phyloP scores from a whole-genome alignment of 1,140 invertebrate genomes.

The Parapsyche elsis region DNA sequence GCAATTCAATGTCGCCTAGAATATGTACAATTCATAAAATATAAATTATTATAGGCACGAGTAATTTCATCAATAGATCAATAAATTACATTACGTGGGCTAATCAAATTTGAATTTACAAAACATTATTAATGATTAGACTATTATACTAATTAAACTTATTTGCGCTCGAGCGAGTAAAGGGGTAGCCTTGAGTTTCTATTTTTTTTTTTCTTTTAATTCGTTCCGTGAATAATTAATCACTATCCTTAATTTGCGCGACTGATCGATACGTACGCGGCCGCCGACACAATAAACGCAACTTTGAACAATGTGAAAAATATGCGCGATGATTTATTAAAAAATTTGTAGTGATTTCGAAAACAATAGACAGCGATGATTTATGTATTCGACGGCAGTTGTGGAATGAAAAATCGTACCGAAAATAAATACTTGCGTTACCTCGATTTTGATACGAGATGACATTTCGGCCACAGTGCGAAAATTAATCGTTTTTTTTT shows the following conservation, averaged over 20 bases:
- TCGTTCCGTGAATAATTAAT: conserved; percentile 16
- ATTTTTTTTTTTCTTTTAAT: too few relatives aligned
- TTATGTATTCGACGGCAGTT: not conserved
- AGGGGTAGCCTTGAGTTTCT: too few relatives aligned
- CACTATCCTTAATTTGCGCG: conserved; percentile 2
- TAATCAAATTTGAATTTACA: too few relatives aligned
- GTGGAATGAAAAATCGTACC: not conserved
- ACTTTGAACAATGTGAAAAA: conserved; percentile 1
- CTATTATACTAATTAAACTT: too few relatives aligned
- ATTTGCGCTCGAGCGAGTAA: too few relatives aligned
- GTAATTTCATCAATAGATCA: too few relatives aligned
- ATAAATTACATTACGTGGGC: too few relatives aligned
- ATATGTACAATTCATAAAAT: too few relatives aligned
- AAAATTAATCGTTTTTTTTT: conserved; percentile 21
- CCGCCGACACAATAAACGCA: not conserved
- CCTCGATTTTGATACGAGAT: not conserved
- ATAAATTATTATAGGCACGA: too few relatives aligned
- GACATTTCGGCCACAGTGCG: not conserved
- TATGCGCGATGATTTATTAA: conserved; percentile 2
- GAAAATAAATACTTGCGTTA: not conserved
- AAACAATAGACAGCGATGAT: conserved; percentile 11
- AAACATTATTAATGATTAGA: too few relatives aligned
- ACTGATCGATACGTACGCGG: not conserved
- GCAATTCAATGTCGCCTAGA: too few relatives aligned
- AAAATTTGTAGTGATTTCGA: conserved; percentile 4